Evolutionary conservation across 2,113 vertebrate species (phyloP).

Genomic region (Trematocara zebra): DNA sequence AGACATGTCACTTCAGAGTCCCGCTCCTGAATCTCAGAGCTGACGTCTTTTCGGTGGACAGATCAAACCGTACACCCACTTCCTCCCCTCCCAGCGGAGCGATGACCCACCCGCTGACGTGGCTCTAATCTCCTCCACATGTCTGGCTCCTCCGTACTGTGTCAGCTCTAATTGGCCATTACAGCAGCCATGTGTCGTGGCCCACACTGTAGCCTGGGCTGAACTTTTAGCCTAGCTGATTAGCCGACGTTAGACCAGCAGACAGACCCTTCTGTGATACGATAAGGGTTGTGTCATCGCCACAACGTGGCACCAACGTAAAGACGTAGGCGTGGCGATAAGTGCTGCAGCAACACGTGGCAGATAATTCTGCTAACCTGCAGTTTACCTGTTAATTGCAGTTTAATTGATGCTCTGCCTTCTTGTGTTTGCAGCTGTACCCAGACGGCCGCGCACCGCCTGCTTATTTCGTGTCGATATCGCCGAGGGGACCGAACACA

Average conservation of each 20-base stretch:
- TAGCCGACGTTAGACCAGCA: neutral
- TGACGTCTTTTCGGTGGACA: neutral
- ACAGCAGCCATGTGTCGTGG: neutral
- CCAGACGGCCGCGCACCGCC: neutral
- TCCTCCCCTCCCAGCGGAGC: neutral
- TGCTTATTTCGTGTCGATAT: conserved; percentile 16
- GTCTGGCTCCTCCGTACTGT: neutral
- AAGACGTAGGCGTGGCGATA: too few relatives aligned
- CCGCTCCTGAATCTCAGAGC: neutral
- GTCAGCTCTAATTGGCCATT: conserved; percentile 45
- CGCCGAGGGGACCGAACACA: neutral
- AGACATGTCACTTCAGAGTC: neutral
- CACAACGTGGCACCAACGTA: too few relatives aligned
- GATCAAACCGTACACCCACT: neutral
- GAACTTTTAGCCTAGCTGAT: conserved; percentile 8
- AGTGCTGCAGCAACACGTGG: too few relatives aligned
- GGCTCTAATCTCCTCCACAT: conserved; percentile 10
- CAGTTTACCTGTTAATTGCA: too few relatives aligned
- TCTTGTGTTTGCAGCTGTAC: neutral
- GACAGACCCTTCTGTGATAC: neutral
- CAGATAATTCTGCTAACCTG: too few relatives aligned
- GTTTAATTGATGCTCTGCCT: neutral
- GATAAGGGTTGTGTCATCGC: neutral
- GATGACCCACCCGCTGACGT: neutral
- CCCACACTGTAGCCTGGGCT: neutral